Conservation (phyloP, 2,113 vertebrate genomes). For the Kobus ellipsiprymnus region DNA sequence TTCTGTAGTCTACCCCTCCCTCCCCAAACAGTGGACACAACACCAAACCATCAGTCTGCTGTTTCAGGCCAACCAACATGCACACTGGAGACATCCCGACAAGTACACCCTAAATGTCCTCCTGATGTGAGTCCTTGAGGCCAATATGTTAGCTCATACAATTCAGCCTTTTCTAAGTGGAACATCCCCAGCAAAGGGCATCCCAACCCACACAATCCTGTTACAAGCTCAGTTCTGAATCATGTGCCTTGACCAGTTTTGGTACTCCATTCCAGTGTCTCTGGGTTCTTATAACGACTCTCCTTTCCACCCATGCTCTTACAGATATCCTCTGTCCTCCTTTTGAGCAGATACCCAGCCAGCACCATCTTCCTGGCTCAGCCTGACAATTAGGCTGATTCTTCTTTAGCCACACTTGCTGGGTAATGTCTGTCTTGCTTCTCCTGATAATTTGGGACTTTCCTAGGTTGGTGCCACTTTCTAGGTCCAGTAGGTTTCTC, state of each 20-base stretch:
- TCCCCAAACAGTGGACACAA: not conserved
- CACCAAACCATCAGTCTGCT: not conserved
- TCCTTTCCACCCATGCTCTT: not conserved
- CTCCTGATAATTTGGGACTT: not conserved
- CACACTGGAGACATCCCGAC: not conserved
- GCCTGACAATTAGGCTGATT: not conserved
- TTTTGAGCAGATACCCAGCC: not conserved
- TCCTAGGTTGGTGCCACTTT: not conserved
- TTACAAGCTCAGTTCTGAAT: not conserved
- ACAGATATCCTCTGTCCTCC: not conserved
- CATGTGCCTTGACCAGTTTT: not conserved
- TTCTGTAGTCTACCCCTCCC: not conserved
- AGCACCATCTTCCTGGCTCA: not conserved
- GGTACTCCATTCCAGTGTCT: not conserved
- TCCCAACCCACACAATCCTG: not conserved
- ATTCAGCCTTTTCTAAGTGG: not conserved
- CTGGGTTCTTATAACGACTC: not conserved
- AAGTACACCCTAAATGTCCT: not conserved
- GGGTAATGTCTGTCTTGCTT: not conserved
- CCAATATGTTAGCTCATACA: not conserved
- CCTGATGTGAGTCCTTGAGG: not conserved
- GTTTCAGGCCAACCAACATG: not conserved
- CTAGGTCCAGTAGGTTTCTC: not conserved
- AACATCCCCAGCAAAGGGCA: not conserved
- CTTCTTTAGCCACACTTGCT: not conserved